These are phyloP conservation scores for Ciconia nigra DNA, from an alignment of 2,797 vertebrate species.

Conservation along the genomic window DNA sequence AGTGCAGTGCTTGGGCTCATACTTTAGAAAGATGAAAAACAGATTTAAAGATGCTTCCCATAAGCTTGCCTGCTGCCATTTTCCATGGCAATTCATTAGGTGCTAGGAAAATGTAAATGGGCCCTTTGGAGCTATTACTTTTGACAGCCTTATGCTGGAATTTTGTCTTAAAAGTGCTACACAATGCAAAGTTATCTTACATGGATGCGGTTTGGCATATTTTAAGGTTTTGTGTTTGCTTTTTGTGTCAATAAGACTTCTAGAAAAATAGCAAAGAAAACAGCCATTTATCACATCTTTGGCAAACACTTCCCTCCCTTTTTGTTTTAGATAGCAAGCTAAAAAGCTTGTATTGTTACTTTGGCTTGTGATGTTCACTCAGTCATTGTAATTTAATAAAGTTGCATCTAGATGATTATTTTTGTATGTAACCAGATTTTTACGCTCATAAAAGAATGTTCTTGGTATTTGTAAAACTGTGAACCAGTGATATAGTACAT, in stretches of 20 bases:
- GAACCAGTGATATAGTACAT: neutral
- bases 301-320: neutral
- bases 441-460: neutral
- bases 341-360: neutral
- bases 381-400: neutral
- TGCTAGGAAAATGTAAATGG: slow-evolving; percentile 14
- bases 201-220: neutral
- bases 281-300: neutral
- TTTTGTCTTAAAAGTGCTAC: slow-evolving; percentile 15
- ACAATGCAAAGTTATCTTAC: neutral
- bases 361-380: neutral
- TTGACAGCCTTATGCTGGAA: slow-evolving; percentile 18
- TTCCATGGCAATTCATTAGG: slow-evolving; percentile 31
- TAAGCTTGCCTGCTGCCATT: slow-evolving; percentile 20
- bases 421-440: neutral
- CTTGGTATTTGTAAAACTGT: neutral
- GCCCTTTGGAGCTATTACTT: slow-evolving; percentile 22
- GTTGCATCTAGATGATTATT: neutral
- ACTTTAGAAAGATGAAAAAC: neutral
- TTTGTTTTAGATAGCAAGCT: neutral
- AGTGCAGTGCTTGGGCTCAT: neutral
- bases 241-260: neutral
- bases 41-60: slow-evolving; percentile 2
- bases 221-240: neutral
- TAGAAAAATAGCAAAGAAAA: neutral